phyloP scores from a whole-genome alignment of 1,140 invertebrate species.

The Cyphomyrmex costatus region DNA sequence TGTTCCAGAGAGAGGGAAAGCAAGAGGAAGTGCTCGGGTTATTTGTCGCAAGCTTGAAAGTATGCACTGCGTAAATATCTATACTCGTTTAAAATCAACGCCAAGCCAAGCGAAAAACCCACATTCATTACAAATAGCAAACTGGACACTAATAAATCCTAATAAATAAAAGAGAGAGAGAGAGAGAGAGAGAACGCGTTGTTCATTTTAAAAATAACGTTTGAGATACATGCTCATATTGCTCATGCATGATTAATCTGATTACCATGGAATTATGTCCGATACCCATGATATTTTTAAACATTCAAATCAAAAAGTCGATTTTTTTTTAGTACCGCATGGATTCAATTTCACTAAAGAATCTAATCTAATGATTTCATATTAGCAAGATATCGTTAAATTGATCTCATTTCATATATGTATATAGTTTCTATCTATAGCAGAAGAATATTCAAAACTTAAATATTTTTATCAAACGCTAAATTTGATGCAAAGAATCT shows the following conservation, averaged over 20 bases:
- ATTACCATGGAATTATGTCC: neutral
- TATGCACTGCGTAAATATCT: constrained; percentile 52
- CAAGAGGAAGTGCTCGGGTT: constrained; percentile 1
- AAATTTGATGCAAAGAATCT: neutral
- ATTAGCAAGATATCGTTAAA: neutral
- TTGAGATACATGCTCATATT: neutral
- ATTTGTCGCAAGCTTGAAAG: constrained; percentile 33
- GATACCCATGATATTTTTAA: neutral
- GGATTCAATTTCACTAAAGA: neutral
- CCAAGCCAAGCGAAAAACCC: neutral
- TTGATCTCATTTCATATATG: neutral
- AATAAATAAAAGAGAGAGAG: neutral
- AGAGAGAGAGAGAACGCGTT: neutral
- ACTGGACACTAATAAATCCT: neutral
- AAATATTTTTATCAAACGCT: neutral
- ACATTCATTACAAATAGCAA: constrained; percentile 1
- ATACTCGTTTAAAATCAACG: constrained; percentile 50
- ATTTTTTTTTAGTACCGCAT: neutral
- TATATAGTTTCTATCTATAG: neutral
- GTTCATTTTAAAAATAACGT: neutral
- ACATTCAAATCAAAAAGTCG: neutral
- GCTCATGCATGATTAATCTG: neutral
- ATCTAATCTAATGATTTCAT: neutral
- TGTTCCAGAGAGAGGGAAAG: neutral
- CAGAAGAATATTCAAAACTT: neutral